Evolutionary conservation across 2,113 vertebrate species (phyloP).

Genomic region (Rhinogobius similis): DNA sequence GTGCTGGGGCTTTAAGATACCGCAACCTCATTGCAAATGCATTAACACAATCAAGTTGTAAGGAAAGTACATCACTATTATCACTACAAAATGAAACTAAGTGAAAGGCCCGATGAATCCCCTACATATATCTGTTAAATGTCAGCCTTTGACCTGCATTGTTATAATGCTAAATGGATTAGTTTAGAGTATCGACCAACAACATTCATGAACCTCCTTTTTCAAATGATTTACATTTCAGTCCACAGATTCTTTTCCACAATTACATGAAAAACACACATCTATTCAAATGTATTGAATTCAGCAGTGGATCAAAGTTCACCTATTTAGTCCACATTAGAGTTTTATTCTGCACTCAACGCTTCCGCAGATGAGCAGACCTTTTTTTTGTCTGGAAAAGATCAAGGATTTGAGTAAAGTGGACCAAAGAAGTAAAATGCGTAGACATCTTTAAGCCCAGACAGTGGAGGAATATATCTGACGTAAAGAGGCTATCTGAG

Average conservation of each 20-base stretch:
- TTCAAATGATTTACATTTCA: neutral
- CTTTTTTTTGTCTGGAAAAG: neutral
- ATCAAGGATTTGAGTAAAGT: neutral
- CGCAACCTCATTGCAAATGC: no score
- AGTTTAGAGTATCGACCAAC: neutral
- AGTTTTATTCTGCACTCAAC: neutral
- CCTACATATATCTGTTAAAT: no score
- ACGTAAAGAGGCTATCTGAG: constrained; percentile 40
- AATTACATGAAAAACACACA: neutral
- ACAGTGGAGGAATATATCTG: constrained; percentile 26
- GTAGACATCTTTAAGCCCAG: neutral
- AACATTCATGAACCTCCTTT: no score
- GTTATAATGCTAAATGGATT: no score
- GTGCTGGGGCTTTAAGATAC: no score
- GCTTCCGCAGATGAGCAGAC: neutral
- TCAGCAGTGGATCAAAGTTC: neutral
- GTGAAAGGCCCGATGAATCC: no score
- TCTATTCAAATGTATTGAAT: neutral
- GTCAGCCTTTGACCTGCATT: no score
- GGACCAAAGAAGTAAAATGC: neutral
- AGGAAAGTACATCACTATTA: no score
- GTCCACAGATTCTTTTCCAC: neutral
- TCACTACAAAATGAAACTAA: no score
- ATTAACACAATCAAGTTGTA: no score
- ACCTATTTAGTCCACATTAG: neutral